Conservation (phyloP, 1,140 invertebrate genomes). For the Steinernema khuongi region DNA sequence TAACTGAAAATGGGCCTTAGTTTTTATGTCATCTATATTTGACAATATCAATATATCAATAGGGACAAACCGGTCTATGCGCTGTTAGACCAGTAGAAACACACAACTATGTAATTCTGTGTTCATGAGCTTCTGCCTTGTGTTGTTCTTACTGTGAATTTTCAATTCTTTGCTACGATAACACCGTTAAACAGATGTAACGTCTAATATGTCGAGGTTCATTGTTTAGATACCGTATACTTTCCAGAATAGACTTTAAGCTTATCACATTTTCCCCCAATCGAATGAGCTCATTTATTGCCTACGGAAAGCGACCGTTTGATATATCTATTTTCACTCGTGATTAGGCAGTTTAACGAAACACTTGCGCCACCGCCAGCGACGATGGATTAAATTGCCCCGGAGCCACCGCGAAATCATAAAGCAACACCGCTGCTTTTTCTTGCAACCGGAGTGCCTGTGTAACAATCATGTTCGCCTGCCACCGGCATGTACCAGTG, state of each 20-base stretch:
- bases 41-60: too few species aligned
- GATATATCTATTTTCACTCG: neutral
- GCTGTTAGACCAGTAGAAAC: neutral
- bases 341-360: neutral
- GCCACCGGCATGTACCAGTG: neutral
- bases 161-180: too few species aligned
- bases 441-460: too few species aligned
- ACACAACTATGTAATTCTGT: neutral
- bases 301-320: neutral
- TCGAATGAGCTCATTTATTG: neutral
- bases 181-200: too few species aligned
- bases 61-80: neutral
- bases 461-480: constrained; percentile 6
- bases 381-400: neutral
- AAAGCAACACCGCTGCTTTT: neutral
- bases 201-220: too few species aligned
- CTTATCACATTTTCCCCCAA: neutral
- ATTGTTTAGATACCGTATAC: too few species aligned
- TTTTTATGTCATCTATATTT: too few species aligned
- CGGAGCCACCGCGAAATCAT: neutral
- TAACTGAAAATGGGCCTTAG: too few species aligned
- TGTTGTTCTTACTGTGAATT: too few species aligned
- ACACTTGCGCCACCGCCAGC: neutral
- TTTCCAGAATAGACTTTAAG: neutral
- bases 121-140: too few species aligned